phyloP scores from a whole-genome alignment of 2,113 vertebrate species.

The Toxotes jaculatrix region DNA sequence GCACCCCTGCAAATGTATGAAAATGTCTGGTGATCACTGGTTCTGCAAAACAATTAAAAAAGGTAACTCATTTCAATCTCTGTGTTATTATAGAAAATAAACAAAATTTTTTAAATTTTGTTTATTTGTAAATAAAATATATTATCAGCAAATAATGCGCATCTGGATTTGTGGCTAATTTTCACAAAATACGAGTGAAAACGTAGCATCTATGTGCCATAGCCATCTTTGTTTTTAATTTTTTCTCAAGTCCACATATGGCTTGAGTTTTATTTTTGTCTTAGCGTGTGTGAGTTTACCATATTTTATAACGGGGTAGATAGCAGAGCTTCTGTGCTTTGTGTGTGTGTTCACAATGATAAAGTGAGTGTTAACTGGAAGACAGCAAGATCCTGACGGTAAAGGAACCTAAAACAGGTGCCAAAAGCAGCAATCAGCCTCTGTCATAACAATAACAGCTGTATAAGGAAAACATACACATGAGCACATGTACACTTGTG shows the following conservation, averaged over 20 bases:
- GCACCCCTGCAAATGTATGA: conserved; percentile 26
- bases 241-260: not conserved
- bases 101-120: not conserved
- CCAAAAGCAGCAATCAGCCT: conserved; percentile 33
- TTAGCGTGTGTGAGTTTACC: not conserved
- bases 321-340: conserved; percentile 26
- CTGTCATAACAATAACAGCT: conserved; percentile 73
- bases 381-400: conserved; percentile 33
- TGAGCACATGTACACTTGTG: not conserved
- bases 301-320: conserved; percentile 40
- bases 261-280: conserved; percentile 7
- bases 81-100: not conserved
- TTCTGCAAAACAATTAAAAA: not conserved
- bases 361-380: conserved; percentile 51
- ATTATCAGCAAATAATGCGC: not conserved
- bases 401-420: conserved; percentile 65
- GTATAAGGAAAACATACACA: conserved; percentile 31
- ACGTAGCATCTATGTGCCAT: not conserved
- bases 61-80: not conserved
- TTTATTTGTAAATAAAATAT: not conserved
- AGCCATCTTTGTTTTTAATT: not conserved
- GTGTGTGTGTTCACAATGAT: conserved; percentile 31
- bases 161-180: not conserved
- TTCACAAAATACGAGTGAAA: not conserved
- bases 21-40: not conserved